Evolutionary conservation across 2,113 vertebrate species (phyloP).

Genomic region (Beaufortia kweichowensis): DNA sequence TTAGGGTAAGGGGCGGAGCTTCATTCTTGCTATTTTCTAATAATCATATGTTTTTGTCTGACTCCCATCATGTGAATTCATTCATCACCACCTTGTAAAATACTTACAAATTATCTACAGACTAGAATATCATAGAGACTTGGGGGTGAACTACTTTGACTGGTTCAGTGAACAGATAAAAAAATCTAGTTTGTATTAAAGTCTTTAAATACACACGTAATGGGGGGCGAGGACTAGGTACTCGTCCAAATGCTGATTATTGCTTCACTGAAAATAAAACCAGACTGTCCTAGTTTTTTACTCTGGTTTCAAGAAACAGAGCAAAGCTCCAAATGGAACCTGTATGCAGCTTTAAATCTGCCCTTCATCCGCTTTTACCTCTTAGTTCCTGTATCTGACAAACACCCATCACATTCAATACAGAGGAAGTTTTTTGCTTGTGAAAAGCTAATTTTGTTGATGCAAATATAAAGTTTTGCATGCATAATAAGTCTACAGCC

Average conservation of each 20-base stretch:
- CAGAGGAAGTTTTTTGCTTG: conserved; percentile 7
- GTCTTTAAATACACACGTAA: neutral
- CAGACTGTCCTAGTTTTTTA: conserved; percentile 22
- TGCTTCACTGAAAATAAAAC: conserved; percentile 14
- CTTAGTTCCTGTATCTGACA: neutral
- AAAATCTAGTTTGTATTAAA: neutral
- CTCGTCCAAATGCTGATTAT: conserved; percentile 22
- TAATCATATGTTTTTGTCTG: no score
- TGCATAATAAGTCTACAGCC: conserved; percentile 10
- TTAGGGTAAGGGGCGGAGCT: no score
- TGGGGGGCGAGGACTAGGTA: neutral
- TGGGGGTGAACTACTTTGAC: no score
- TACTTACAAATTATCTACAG: no score
- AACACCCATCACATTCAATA: neutral
- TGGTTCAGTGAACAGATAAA: neutral
- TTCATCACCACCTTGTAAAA: no score
- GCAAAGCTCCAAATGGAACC: neutral
- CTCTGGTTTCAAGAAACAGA: conserved; percentile 12
- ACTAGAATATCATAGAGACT: no score
- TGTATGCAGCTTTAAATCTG: neutral
- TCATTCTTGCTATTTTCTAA: no score
- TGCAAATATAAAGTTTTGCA: conserved; percentile 38
- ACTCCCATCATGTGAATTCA: no score
- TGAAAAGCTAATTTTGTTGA: conserved; percentile 32
- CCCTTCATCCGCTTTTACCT: neutral